phyloP scores from a whole-genome alignment of 2,797 vertebrate genomes.

The Sebastes kiyomatsui region DNA sequence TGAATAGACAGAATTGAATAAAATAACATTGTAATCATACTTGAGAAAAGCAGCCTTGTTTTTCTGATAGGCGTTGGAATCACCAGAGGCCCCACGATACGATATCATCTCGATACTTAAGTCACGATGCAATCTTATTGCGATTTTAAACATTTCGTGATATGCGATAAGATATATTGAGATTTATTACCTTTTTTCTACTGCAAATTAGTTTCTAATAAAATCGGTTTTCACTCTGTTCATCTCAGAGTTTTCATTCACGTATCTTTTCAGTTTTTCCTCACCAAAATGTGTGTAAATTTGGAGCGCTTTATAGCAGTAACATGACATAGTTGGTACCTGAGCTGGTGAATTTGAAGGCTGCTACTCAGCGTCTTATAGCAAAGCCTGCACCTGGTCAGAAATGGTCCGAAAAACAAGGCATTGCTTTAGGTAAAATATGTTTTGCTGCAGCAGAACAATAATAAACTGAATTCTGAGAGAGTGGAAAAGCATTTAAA shows the following conservation, averaged over 20 bases:
- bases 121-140: too few species aligned
- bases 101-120: too few species aligned
- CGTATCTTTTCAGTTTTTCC: too few species aligned
- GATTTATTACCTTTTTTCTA: too few species aligned
- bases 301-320: too few species aligned
- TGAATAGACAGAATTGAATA: neutral
- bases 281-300: too few species aligned
- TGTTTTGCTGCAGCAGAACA: neutral
- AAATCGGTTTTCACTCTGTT: rapidly evolving
- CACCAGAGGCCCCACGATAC: rapidly evolving
- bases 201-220: too few species aligned
- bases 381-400: neutral
- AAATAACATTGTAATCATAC: neutral
- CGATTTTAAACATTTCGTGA: too few species aligned
- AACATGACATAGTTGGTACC: neutral
- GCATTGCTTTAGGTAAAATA: neutral
- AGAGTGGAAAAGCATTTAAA: constrained; percentile 14
- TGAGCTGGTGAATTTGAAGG: constrained; percentile 5
- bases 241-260: too few species aligned
- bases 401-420: neutral
- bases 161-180: too few species aligned
- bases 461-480: neutral
- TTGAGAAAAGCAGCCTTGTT: neutral
- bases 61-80: too few species aligned
- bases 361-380: neutral